These are phyloP conservation scores for Rosalia funebris DNA, from an alignment of 2,888 invertebrate genomes.

Conservation along the genomic window DNA sequence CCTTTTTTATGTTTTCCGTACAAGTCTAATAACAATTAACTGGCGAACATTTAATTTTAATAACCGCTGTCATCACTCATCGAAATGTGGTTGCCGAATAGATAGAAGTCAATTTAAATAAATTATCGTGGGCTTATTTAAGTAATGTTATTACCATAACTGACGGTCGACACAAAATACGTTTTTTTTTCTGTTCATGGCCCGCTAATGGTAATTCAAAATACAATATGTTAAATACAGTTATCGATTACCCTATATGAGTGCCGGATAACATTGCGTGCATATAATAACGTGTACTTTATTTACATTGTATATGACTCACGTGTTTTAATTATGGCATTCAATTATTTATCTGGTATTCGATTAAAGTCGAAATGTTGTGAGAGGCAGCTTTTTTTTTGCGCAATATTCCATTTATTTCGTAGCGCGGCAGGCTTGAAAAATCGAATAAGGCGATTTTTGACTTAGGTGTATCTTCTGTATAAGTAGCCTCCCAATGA, in stretches of 20 bases:
- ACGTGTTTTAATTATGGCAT: neutral
- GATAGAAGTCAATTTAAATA: slow-evolving; percentile 10
- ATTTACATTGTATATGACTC: neutral
- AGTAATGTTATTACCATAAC: neutral
- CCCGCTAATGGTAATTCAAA: neutral
- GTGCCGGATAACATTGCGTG: neutral
- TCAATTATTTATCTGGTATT: too few species aligned
- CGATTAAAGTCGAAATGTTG: too few species aligned
- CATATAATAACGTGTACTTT: neutral
- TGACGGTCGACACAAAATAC: neutral
- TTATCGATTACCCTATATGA: neutral
- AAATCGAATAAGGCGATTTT: too few species aligned
- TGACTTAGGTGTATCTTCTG: too few species aligned
- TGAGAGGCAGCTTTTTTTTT: too few species aligned
- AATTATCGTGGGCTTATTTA: slow-evolving; percentile 1
- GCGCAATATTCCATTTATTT: too few species aligned
- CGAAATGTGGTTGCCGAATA: slow-evolving; percentile 4
- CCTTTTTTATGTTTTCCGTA: too few species aligned
- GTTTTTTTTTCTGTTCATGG: neutral
- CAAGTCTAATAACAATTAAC: too few species aligned
- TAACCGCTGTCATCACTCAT: slow-evolving; percentile 7
- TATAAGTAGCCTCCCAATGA: too few species aligned
- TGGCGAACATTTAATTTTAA: too few species aligned
- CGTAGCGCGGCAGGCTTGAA: too few species aligned
- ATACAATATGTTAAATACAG: neutral